phyloP scores from a whole-genome alignment of 2,797 vertebrate species.

The Salarias fasciatus region DNA sequence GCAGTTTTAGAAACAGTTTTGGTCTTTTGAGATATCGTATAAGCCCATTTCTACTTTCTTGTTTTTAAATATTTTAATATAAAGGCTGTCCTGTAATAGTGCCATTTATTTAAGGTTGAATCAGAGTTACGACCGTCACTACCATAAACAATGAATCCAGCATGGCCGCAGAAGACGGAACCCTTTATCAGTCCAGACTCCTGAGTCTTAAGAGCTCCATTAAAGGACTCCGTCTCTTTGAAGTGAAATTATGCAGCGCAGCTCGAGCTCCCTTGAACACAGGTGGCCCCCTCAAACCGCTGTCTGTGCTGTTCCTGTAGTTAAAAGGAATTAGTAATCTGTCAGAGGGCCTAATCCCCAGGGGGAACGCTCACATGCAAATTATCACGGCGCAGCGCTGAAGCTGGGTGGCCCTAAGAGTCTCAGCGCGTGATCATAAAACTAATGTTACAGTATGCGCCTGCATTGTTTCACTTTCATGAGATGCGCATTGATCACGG shows the following conservation, averaged over 20 bases:
- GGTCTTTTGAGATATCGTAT: no score
- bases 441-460: slow-evolving; percentile 13
- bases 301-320: background rate
- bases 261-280: slow-evolving; percentile 8
- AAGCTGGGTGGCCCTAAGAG: slow-evolving; percentile 10
- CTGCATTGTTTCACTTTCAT: slow-evolving; percentile 32
- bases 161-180: background rate
- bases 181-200: slow-evolving; percentile 10
- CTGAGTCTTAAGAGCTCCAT: slow-evolving; percentile 13
- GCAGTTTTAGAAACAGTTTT: no score
- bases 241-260: slow-evolving; percentile 15
- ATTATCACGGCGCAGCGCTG: slow-evolving; percentile 5
- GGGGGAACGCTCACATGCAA: background rate
- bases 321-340: slow-evolving; percentile 1
- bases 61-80: no score
- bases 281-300: background rate
- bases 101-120: no score
- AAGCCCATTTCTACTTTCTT: no score
- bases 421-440: slow-evolving; percentile 18
- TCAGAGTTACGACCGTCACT: background rate
- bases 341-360: background rate
- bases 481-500: slow-evolving; percentile 51
- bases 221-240: slow-evolving; percentile 6
- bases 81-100: no score
- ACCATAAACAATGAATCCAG: slow-evolving; percentile 16